Conservation (phyloP, 2,888 invertebrate genomes). For the Plemyria rubiginata region DNA sequence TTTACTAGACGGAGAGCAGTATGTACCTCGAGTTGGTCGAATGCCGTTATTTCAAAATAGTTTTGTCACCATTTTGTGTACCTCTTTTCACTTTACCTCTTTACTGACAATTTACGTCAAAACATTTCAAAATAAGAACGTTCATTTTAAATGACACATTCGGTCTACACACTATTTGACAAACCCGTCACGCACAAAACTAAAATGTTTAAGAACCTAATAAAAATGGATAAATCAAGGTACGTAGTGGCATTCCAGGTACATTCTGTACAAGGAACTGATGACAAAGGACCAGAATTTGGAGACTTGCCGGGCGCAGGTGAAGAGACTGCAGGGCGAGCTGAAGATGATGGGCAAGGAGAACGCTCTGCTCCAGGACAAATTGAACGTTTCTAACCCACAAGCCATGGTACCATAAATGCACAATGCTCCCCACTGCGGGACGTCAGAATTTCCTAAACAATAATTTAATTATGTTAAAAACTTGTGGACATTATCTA, state of each 20-base stretch:
- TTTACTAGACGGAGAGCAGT: no score
- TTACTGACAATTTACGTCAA: constrained; percentile 7
- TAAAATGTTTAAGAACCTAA: constrained; percentile 37
- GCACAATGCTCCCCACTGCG: no score
- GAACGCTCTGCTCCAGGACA: constrained; percentile 84
- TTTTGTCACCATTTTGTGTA: no score
- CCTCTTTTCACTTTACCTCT: constrained; percentile 1
- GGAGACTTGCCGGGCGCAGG: constrained; percentile 86
- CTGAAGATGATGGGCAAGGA: constrained; percentile 87
- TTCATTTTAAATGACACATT: constrained; percentile 15
- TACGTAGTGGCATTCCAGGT: constrained; percentile 72
- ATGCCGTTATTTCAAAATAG: no score
- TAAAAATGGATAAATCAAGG: constrained; percentile 60
- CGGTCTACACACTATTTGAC: constrained; percentile 14
- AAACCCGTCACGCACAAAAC: constrained; percentile 4
- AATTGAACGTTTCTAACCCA: constrained; percentile 71
- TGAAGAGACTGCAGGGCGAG: constrained; percentile 86
- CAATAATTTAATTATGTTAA: no score
- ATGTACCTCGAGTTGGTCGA: no score
- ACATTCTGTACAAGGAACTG: constrained; percentile 86
- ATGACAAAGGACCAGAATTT: constrained; percentile 87
- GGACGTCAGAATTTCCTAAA: no score
- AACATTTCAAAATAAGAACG: constrained; percentile 33
- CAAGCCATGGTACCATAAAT: constrained; percentile 50
- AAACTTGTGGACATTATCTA: no score